Base-by-base conservation (phyloP, 2,797 vertebrate genomes). In the Arnoldichthys spilopterus region DNA sequence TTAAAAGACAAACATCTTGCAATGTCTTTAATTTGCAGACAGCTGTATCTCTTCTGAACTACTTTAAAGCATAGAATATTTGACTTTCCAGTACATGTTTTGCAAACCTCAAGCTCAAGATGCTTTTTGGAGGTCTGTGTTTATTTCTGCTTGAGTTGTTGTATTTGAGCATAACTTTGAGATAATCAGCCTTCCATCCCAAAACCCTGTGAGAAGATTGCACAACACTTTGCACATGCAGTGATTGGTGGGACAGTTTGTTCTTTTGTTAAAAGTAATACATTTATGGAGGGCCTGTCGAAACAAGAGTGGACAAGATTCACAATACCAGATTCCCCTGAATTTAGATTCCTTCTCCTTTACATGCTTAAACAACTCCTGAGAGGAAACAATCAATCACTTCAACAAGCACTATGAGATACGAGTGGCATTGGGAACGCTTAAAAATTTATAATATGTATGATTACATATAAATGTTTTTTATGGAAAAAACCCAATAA, bases 221-320 rank as follows among this genome's bases (percentile, higher is more conserved):
- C 67, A 67, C 74, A 76, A 59, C 45, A 58, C 18, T 12, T 58
- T 68, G 1, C 4, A 13, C n/a, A 67, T 30, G 1, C 30, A n/a
- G 32, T 37, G 11, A 54, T 1, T 1, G 18, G 6, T 56, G 7
- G 2, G 3, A 13, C 2, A 9, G 0, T 1, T 30, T 40, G 12
- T 15, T 6, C n/a, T 45, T 18, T 24, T 9, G 1, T 2, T 67
- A 40, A 43, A 4, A 49, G 16, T 18, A 49, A 49, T 6, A 11
- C 26, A n/a, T 18, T 47, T 6, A 5, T 11, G 32, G 49, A 2
- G 20, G 24, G 37, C 6, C 0, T 72, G 45, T 61, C 34, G 26
- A 28, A 51, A 54, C 74, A 76, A 45, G 72, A 47, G 15, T 32
- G 30, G 20, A 18, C 43, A 73, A 34, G 63, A 30, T 1, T 43